phyloP scores from a whole-genome alignment of 1,140 invertebrate genomes.

The Pseudachorutes palmiensis region DNA sequence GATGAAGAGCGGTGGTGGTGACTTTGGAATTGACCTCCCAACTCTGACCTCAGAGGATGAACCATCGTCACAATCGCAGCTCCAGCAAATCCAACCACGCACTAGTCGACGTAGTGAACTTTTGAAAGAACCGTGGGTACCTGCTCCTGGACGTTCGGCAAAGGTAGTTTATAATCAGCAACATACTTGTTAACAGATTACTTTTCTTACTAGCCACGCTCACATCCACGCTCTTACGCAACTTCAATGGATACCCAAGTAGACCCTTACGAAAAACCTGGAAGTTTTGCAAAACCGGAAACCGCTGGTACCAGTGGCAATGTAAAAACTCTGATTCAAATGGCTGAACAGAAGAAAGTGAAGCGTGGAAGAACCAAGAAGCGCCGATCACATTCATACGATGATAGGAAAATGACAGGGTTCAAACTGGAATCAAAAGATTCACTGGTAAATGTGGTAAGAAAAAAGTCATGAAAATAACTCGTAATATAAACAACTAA shows the following conservation, averaged over 20 bases:
- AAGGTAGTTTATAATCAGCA: neutral
- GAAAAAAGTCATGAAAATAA: neutral
- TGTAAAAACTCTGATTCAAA: neutral
- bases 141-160: neutral
- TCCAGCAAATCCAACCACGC: neutral
- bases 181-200: neutral
- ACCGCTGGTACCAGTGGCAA: too few relatives aligned
- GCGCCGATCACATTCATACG: neutral
- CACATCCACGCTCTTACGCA: too few relatives aligned
- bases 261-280: too few relatives aligned
- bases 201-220: neutral
- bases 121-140: constrained; percentile 14
- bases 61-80: too few relatives aligned
- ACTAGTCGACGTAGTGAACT: neutral
- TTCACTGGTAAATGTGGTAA: constrained; percentile 12
- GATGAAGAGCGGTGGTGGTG: neutral
- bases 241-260: too few relatives aligned
- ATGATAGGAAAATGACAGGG: constrained; percentile 7
- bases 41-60: neutral
- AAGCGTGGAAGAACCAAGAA: neutral
- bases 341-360: neutral
- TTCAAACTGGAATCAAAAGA: constrained; percentile 8
- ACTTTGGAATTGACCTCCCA: neutral
- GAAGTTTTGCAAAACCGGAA: too few relatives aligned
- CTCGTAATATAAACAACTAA: neutral